Conservation (phyloP, 2,113 vertebrate genomes). For the Nothoprocta perdicaria region DNA sequence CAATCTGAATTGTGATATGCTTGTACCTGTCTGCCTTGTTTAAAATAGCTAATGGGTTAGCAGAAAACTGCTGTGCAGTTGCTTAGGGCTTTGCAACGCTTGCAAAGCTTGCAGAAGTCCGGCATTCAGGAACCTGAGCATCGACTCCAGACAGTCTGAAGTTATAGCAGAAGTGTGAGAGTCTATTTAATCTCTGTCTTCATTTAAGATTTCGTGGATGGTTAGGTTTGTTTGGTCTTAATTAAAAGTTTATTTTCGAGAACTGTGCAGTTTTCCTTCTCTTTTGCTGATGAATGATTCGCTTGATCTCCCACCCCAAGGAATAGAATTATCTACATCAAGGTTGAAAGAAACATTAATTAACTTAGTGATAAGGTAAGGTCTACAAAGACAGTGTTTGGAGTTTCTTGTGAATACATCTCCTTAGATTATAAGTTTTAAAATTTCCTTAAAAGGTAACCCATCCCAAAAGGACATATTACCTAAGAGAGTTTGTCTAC, state of each 20-base stretch:
- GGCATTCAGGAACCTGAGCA: not conserved
- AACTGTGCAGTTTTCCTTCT: not conserved
- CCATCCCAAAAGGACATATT: not conserved
- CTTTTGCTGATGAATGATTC: not conserved
- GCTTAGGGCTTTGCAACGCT: not conserved
- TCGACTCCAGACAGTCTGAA: not conserved
- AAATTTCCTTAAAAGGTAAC: not conserved
- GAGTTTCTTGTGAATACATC: not conserved
- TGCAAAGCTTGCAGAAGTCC: not conserved
- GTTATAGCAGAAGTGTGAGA: not conserved
- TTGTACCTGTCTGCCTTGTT: not conserved
- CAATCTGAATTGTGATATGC: not conserved
- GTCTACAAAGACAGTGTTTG: not conserved
- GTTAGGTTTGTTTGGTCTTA: conserved; percentile 7
- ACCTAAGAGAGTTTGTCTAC: not conserved
- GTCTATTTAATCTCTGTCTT: conserved; percentile 21
- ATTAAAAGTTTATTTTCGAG: conserved; percentile 40
- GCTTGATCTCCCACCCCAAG: not conserved
- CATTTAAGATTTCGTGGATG: conserved; percentile 19
- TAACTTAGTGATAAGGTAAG: conserved; percentile 9
- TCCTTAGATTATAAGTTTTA: not conserved
- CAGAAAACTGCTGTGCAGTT: not conserved
- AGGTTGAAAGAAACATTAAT: conserved; percentile 30
- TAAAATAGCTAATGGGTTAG: not conserved
- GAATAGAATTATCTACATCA: conserved; percentile 21